Conservation (phyloP, 2,797 vertebrate species). For the Telmatherina bonti region DNA sequence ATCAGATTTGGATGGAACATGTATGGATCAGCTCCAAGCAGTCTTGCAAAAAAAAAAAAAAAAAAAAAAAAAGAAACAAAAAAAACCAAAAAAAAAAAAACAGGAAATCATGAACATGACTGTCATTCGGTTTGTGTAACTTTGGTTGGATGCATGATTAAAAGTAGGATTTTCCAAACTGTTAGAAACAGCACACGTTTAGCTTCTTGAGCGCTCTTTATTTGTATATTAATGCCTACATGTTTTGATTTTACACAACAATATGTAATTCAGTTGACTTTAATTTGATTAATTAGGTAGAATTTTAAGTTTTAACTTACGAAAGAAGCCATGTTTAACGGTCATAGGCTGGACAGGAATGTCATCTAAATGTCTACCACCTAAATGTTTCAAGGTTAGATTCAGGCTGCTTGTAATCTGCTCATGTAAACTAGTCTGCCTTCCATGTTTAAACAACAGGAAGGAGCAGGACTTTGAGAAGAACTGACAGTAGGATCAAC, state of each 20-base stretch:
- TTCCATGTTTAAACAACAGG: slow-evolving; percentile 28
- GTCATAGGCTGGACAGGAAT: background rate
- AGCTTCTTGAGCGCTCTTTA: background rate
- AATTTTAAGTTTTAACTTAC: background rate
- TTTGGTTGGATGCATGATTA: background rate
- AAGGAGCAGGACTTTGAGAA: slow-evolving; percentile 65
- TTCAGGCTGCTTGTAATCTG: slow-evolving; percentile 16
- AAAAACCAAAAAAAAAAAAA: background rate
- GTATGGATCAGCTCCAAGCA: background rate
- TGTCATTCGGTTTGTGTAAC: slow-evolving; percentile 4
- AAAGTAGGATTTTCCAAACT: background rate
- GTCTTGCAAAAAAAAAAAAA: slow-evolving; percentile 3
- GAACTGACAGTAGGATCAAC: slow-evolving; percentile 69
- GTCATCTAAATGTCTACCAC: background rate
- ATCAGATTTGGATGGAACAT: slow-evolving; percentile 12
- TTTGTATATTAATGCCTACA: background rate
- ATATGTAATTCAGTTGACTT: background rate
- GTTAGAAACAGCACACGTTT: background rate
- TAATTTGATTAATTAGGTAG: background rate
- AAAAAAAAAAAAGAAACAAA: too few relatives aligned
- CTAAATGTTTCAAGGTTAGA: slow-evolving; percentile 1
- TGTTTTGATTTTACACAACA: background rate
- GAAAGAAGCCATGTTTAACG: background rate
- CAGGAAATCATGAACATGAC: background rate
- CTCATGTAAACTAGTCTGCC: slow-evolving; percentile 17